A percentile compares a stretch with the other conserved stretches of the same genome.
phyloP scores from a whole-genome alignment of 2,113 vertebrate genomes.

The Pachyramphus minor region DNA sequence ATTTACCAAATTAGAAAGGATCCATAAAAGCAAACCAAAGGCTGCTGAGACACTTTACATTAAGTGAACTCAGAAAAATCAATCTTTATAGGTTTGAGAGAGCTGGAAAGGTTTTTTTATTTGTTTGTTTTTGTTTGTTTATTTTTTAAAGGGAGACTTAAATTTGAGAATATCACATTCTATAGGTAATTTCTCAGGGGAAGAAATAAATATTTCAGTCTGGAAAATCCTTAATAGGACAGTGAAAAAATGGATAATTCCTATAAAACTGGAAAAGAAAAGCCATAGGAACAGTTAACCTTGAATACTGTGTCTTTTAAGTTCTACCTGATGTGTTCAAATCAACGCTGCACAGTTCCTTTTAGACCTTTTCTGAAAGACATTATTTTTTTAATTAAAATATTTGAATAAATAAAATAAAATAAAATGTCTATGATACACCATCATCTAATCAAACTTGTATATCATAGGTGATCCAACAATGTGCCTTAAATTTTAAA shows the following conservation, averaged over 20 bases:
- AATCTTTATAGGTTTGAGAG: not conserved
- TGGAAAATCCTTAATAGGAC: not conserved
- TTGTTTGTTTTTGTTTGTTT: not conserved
- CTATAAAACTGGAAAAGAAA: not conserved
- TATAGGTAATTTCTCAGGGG: not conserved
- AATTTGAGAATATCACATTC: not conserved
- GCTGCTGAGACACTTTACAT: not conserved
- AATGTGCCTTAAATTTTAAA: not conserved
- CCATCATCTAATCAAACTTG: not conserved
- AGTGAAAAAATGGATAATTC: not conserved
- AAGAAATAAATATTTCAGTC: not conserved
- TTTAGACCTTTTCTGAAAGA: not conserved
- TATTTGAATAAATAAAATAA: not conserved
- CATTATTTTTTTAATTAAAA: not conserved
- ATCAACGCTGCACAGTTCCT: not conserved
- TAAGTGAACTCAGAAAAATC: not conserved
- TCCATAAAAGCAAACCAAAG: not conserved
- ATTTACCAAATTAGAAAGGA: not conserved
- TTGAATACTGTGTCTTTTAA: not conserved
- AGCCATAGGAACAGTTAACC: not conserved
- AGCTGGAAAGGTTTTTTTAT: not conserved
- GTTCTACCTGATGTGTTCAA: not conserved
- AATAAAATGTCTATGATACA: not conserved
- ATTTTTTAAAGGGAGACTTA: not conserved
- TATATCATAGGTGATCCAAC: not conserved